These are phyloP conservation scores for Macrocentrus cingulum DNA, from an alignment of 1,140 invertebrate species.

Conservation along the genomic window DNA sequence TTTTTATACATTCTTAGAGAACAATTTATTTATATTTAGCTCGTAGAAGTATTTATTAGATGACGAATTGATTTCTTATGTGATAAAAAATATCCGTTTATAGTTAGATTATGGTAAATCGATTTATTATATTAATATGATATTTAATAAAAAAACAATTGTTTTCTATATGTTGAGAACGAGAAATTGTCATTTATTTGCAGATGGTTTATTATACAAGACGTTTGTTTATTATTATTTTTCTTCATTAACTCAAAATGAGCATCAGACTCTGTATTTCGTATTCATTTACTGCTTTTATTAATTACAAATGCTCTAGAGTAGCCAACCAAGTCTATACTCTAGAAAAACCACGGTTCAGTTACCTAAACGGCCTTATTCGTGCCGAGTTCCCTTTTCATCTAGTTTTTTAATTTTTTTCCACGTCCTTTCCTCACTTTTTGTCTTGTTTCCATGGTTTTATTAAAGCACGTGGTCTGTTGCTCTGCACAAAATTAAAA, in stretches of 20 bases:
- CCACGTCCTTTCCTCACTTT: slow-evolving; percentile 20
- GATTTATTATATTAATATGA: too few species aligned
- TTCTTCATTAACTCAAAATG: neutral
- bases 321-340: neutral
- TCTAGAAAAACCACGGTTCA: neutral
- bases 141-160: too few species aligned
- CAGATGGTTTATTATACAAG: too few species aligned
- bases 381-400: neutral
- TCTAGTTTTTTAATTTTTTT: neutral
- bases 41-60: too few species aligned
- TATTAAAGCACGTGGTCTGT: slow-evolving; percentile 46
- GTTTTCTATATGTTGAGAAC: too few species aligned
- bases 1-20: too few species aligned
- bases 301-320: slow-evolving; percentile 2
- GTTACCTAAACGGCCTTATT: slow-evolving; percentile 3
- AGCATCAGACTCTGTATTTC: neutral
- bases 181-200: too few species aligned
- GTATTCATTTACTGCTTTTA: neutral
- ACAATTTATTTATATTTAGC: too few species aligned
- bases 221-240: neutral
- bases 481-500: slow-evolving; percentile 45
- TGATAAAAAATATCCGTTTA: too few species aligned
- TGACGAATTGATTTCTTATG: too few species aligned
- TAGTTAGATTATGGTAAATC: too few species aligned
- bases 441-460: slow-evolving; percentile 45